phyloP scores from a whole-genome alignment of 2,113 vertebrate species.

The Oreochromis niloticus region DNA sequence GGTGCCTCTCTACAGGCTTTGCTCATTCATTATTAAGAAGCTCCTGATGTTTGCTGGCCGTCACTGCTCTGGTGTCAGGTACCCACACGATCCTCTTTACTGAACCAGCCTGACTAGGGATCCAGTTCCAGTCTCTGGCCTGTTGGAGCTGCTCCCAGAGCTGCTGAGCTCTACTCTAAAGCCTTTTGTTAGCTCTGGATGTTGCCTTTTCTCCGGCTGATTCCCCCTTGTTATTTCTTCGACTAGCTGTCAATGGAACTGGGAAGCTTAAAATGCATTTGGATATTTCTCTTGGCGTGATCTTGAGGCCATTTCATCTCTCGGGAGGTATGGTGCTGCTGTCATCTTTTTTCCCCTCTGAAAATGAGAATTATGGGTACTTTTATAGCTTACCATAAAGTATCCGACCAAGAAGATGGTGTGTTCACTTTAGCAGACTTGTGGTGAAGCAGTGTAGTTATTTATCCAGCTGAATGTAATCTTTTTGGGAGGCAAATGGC shows the following conservation, averaged over 20 bases:
- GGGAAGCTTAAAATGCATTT: slow-evolving; percentile 39
- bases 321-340: slow-evolving; percentile 49
- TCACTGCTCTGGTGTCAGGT: slow-evolving; percentile 51
- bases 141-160: background rate
- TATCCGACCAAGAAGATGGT: background rate
- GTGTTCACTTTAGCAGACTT: slow-evolving; percentile 26
- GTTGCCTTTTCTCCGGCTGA: background rate
- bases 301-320: slow-evolving; percentile 1
- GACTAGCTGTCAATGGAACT: slow-evolving; percentile 9
- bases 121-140: slow-evolving; percentile 34
- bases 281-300: slow-evolving; percentile 51
- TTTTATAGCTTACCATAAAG: slow-evolving; percentile 35
- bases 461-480: slow-evolving; percentile 32
- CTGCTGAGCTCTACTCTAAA: background rate
- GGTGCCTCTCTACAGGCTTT: background rate
- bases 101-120: background rate
- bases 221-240: background rate
- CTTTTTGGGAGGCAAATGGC: background rate
- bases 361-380: slow-evolving; percentile 12
- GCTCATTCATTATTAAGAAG: slow-evolving; percentile 65
- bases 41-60: slow-evolving; percentile 35
- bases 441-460: slow-evolving; percentile 19
- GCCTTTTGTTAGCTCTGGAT: background rate
- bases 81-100: slow-evolving; percentile 18
- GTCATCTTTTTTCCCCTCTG: background rate